A percentile compares a stretch with the other conserved stretches of the same genome.
These are phyloP conservation scores for Manduca sexta DNA, from an alignment of 1,140 invertebrate genomes.

Conservation along the genomic window DNA sequence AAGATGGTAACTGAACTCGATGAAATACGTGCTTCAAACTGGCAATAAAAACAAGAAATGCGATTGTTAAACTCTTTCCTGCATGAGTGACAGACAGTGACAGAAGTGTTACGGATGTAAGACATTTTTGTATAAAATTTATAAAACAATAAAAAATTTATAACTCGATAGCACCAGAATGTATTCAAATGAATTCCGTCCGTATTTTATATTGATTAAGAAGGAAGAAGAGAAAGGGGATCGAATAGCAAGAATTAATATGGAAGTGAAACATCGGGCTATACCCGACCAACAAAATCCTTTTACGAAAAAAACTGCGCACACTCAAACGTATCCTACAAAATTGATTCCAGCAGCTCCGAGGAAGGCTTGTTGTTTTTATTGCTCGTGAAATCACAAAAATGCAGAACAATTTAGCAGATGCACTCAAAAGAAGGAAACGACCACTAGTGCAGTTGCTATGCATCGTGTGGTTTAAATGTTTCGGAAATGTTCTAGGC, in stretches of 20 bases:
- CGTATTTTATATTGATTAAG: conserved; percentile 48
- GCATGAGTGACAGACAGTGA: too few relatives aligned
- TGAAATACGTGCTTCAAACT: too few relatives aligned
- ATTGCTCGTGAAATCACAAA: conserved; percentile 33
- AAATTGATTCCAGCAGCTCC: conserved; percentile 52
- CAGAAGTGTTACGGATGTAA: too few relatives aligned
- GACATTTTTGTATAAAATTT: not conserved
- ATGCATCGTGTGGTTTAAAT: conserved; percentile 33
- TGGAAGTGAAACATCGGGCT: conserved; percentile 52
- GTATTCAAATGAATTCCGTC: conserved; percentile 58
- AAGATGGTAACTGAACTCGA: too few relatives aligned
- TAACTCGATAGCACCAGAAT: conserved; percentile 16
- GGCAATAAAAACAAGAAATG: too few relatives aligned
- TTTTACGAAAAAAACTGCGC: conserved; percentile 51
- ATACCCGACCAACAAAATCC: conserved; percentile 41
- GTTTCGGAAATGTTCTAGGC: conserved; percentile 35
- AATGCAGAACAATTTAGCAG: conserved; percentile 30
- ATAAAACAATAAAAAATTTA: not conserved
- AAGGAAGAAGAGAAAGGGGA: conserved; percentile 65
- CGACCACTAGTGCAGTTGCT: conserved; percentile 35
- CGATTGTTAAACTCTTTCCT: too few relatives aligned
- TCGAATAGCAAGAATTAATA: conserved; percentile 51
- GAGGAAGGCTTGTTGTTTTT: conserved; percentile 48
- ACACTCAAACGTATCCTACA: conserved; percentile 57
- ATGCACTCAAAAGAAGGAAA: conserved; percentile 21